Conservation (phyloP, 2,888 invertebrate species). For the Muschampia plurimacula region DNA sequence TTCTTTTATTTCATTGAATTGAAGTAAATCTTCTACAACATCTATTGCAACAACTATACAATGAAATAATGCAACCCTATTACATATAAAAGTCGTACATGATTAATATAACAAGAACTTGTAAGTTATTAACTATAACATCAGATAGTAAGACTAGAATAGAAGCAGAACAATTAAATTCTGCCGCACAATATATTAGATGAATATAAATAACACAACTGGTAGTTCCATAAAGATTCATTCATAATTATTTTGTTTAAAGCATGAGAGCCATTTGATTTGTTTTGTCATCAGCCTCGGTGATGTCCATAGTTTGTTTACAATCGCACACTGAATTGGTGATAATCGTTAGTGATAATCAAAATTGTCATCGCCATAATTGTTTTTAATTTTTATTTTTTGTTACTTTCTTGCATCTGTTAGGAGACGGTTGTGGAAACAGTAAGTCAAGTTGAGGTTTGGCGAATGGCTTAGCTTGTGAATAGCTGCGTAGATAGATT, state of each 20-base stretch:
- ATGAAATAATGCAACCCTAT: no score
- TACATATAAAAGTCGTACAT: no score
- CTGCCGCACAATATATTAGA: slow-evolving; percentile 10
- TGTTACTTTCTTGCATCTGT: slow-evolving; percentile 84
- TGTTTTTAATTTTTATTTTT: slow-evolving; percentile 80
- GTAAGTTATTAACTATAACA: background rate
- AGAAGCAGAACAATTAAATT: slow-evolving; percentile 10
- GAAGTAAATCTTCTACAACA: no score
- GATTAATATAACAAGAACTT: no score
- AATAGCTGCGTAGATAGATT: slow-evolving; percentile 59
- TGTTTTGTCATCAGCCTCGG: slow-evolving; percentile 39
- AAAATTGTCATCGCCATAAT: slow-evolving; percentile 72
- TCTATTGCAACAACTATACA: no score
- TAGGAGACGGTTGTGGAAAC: slow-evolving; percentile 86
- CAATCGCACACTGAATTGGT: slow-evolving; percentile 59
- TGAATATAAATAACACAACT: slow-evolving; percentile 18
- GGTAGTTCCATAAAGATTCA: slow-evolving; percentile 39
- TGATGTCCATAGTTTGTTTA: slow-evolving; percentile 41
- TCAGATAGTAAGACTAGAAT: slow-evolving; percentile 11
- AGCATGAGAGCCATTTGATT: slow-evolving; percentile 47
- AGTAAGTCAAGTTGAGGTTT: slow-evolving; percentile 82
- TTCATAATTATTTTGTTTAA: slow-evolving; percentile 43
- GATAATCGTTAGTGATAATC: slow-evolving; percentile 49
- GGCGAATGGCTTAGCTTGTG: slow-evolving; percentile 80
- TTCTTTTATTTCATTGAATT: no score